A percentile compares a stretch with the other conserved stretches of the same genome.
Conservation (phyloP, 2,113 vertebrate genomes). For the Elephas maximus region DNA sequence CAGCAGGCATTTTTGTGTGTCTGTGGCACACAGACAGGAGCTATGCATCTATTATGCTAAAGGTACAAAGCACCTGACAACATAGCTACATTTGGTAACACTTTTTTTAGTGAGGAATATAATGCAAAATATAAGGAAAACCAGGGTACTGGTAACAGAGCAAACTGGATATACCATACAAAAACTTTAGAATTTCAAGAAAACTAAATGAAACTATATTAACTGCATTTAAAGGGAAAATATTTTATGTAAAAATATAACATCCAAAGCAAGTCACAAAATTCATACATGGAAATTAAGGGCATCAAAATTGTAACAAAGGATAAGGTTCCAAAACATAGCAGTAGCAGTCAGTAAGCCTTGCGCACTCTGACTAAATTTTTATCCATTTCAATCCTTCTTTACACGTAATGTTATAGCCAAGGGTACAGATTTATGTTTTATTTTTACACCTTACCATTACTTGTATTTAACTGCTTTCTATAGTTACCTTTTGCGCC, state of each 20-base stretch:
- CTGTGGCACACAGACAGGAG: background rate
- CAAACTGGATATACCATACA: background rate
- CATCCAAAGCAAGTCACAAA: background rate
- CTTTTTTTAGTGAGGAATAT: background rate
- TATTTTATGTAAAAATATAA: background rate
- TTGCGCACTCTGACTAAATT: background rate
- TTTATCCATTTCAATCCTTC: background rate
- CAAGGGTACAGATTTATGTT: background rate
- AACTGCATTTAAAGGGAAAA: background rate
- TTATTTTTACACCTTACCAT: background rate
- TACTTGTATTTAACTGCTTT: background rate
- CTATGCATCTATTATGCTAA: background rate
- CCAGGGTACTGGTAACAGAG: background rate
- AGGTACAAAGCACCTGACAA: background rate
- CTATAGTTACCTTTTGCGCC: background rate
- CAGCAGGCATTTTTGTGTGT: background rate
- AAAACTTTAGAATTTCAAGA: background rate
- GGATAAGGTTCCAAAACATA: rapidly evolving
- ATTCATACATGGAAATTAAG: background rate
- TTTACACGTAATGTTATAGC: background rate
- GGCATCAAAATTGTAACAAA: background rate
- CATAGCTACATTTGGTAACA: background rate
- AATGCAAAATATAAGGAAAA: background rate
- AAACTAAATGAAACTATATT: background rate
- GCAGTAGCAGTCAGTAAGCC: background rate